Base-by-base conservation (phyloP, 1,140 invertebrate genomes). In the Periplaneta americana region DNA sequence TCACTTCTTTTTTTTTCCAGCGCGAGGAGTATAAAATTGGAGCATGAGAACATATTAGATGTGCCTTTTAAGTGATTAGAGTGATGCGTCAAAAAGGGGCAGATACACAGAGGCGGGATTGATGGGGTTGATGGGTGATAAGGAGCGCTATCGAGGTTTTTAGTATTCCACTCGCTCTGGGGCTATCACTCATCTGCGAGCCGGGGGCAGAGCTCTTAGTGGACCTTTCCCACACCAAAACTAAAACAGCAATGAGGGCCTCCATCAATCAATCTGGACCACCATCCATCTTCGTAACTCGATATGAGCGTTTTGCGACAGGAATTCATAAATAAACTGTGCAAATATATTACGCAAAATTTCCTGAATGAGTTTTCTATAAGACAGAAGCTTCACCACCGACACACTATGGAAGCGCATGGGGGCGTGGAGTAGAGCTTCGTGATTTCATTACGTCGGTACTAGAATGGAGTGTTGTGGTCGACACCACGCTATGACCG, bases 21-120 rank as follows among this genome's bases (percentile, higher is more conserved):
- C 77, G 32, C 39, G 34, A 18, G 36, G 35, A 17, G 31, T 32
- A 78, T 37, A 78, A 78, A 48, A 78, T 78, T 78, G 15, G 6
- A n/a, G 34, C 35, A 78, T 39, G 79, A 80, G 18, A 80, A 80
- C 39, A 34, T 80, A 80, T 80, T 80, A 34, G 28, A 74, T 32
- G 79, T 80, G 48, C 39, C 79, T 80, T 80, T 80, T 80, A 80
- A 28, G 79, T 80, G 79, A 80, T 80, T 80, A 80, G 36, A 78
- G 32, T 39, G 33, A 78, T 78, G n/a, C 35, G 77, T 78, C 77
- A 78, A 78, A 78, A 78, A 28, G 0, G 8, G 15, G n/a, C 48
- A 28, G 2, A n/a, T 66, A n/a, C 28, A 66, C 48, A n/a, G 28
- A 9, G 22, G 48, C 22, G 22, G 22, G 28, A 66, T 66, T 66